These are phyloP conservation scores for Anolis carolinensis DNA, from an alignment of 2,113 vertebrate species.

Conservation along the genomic window DNA sequence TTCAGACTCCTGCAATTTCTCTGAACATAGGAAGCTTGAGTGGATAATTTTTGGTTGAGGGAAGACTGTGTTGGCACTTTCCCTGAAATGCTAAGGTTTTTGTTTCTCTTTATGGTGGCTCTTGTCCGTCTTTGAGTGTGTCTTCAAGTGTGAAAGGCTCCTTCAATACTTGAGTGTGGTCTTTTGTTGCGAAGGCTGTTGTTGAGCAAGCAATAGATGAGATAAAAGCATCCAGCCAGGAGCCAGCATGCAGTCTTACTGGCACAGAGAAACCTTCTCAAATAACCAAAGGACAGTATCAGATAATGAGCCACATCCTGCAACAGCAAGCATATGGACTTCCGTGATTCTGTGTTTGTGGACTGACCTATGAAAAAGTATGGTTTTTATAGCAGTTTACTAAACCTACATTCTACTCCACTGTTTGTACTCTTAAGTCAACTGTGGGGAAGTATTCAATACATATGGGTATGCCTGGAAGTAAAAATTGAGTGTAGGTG, in stretches of 20 bases:
- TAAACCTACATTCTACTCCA: background rate
- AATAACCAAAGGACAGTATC: background rate
- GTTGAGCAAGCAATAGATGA: background rate
- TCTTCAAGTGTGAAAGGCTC: background rate
- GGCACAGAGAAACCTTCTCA: no score
- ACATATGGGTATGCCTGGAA: background rate
- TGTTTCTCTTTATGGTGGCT: background rate
- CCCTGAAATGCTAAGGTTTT: no score
- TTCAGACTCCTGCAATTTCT: background rate
- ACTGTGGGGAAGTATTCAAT: background rate
- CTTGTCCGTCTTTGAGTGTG: no score
- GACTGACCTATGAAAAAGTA: background rate
- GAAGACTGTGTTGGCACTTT: background rate
- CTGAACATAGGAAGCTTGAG: background rate
- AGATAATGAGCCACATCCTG: background rate
- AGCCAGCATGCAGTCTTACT: background rate
- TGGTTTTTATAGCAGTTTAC: background rate
- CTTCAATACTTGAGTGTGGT: background rate
- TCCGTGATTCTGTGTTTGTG: background rate
- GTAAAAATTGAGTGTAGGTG: background rate
- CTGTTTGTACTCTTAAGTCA: conserved; percentile 12
- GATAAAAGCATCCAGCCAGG: background rate
- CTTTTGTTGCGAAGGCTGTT: no score
- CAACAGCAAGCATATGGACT: background rate
- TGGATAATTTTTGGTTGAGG: background rate